Evolutionary conservation across 2,797 vertebrate genomes (phyloP).

Genomic region (Sardinella longiceps): DNA sequence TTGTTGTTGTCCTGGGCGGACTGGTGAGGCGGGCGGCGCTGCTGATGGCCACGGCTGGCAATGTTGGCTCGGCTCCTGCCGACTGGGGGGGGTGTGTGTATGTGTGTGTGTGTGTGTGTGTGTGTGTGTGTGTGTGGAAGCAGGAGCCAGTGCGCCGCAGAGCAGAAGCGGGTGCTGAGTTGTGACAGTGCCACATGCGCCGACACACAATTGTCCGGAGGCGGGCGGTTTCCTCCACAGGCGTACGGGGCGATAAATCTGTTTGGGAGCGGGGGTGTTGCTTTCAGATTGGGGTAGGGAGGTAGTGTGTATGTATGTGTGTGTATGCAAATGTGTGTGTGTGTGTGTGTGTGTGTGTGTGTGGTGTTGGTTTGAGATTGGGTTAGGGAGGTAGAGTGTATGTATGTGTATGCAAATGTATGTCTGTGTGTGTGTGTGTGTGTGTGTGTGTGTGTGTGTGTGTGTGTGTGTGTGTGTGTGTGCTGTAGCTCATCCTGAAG

Average conservation of each 20-base stretch:
- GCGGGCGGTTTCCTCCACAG: constrained; percentile 40
- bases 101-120: not conserved
- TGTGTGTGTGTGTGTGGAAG: not conserved
- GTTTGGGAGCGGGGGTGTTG: constrained; percentile 61
- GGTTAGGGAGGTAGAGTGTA: not conserved
- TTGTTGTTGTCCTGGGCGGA: not conserved
- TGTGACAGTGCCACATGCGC: constrained; percentile 30
- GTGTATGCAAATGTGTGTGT: not conserved
- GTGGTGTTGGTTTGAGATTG: too few relatives aligned
- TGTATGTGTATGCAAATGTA: not conserved
- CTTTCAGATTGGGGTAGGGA: not conserved
- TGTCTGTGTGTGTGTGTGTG: not conserved
- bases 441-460: not conserved
- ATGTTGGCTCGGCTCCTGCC: not conserved
- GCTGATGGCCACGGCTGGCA: constrained; percentile 19
- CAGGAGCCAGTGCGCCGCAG: not conserved
- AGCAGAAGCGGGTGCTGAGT: not conserved
- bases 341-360: not conserved
- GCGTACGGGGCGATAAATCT: constrained; percentile 72
- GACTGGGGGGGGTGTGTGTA: not conserved
- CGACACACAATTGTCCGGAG: constrained; percentile 50
- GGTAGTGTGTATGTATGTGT: not conserved
- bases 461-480: constrained; percentile 29
- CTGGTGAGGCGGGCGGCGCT: not conserved
- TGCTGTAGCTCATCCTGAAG: constrained; percentile 69